Percentiles rank a stretch among this genome's conserved stretches.
phyloP scores from a whole-genome alignment of 64 coral and sea anemone genomes.

The Astreopora myriophthalma region DNA sequence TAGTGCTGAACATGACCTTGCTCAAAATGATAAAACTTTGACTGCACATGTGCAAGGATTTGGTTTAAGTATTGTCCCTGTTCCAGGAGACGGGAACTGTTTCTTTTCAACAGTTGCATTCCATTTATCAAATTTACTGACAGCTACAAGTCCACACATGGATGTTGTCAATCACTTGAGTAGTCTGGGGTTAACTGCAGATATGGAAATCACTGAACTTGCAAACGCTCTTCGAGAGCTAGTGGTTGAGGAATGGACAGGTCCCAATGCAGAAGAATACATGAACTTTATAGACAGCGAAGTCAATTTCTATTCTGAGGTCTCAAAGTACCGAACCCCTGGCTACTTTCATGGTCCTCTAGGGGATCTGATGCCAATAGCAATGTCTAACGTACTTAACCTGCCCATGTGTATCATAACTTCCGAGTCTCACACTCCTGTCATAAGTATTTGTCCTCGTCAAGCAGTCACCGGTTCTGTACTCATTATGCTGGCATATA shows the following conservation, averaged over 20 bases:
- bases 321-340: conserved; percentile 9
- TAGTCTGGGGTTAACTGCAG: conserved; percentile 11
- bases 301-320: conserved; percentile 5
- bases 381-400: conserved; percentile 40
- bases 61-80: neutral
- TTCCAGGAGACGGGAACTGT: conserved; percentile 42
- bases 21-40: neutral
- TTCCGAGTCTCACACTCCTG: conserved; percentile 10
- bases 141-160: neutral
- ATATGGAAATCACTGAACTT: neutral
- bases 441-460: conserved; percentile 23
- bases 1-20: neutral
- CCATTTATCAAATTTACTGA: conserved; percentile 20
- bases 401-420: conserved; percentile 9
- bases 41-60: conserved; percentile 35
- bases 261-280: conserved; percentile 27
- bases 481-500: conserved; percentile 26
- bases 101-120: conserved; percentile 50
- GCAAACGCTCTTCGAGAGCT: neutral
- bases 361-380: conserved; percentile 42
- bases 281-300: neutral
- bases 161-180: neutral
- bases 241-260: conserved; percentile 27
- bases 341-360: conserved; percentile 30
- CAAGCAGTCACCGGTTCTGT: neutral